Percentiles rank a stretch among this genome's conserved stretches.
phyloP scores from a whole-genome alignment of 2,797 vertebrate genomes.

The Squalus acanthias region DNA sequence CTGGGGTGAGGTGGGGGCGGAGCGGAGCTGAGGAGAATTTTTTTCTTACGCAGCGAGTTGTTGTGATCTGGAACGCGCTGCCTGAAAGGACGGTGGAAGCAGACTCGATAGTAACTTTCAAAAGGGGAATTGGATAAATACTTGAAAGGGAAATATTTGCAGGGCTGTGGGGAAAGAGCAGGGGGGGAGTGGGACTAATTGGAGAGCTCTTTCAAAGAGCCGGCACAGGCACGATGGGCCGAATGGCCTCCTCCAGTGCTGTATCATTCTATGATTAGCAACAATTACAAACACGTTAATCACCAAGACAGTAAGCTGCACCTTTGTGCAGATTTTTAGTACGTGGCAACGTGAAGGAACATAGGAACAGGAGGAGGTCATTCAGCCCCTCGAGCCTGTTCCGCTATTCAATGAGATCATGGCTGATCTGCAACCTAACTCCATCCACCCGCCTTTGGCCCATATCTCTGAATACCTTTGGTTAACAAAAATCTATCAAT shows the following conservation, averaged over 20 bases:
- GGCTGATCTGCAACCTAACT: no score
- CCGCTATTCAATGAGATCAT: no score
- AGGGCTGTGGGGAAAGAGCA: not conserved
- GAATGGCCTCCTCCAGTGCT: not conserved
- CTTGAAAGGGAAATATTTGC: no score
- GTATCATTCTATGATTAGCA: not conserved
- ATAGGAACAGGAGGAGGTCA: no score
- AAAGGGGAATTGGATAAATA: not conserved
- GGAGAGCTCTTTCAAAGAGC: not conserved
- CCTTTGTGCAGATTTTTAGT: not conserved
- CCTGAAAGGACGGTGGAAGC: not conserved
- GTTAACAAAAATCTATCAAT: no score
- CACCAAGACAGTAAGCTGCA: not conserved
- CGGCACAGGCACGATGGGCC: no score
- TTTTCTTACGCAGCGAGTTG: not conserved
- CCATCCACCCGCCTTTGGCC: no score
- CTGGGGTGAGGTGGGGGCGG: no score
- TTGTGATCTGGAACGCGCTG: not conserved
- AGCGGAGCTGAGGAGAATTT: not conserved
- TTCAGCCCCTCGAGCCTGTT: no score
- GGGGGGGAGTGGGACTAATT: not conserved
- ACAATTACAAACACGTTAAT: not conserved
- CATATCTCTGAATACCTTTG: no score
- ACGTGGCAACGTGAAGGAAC: not conserved
- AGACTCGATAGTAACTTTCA: no score